Evolutionary conservation across 2,797 vertebrate genomes (phyloP), one percentile per base, ranked within the genome.

Genomic region (Graptemys geographica): DNA sequence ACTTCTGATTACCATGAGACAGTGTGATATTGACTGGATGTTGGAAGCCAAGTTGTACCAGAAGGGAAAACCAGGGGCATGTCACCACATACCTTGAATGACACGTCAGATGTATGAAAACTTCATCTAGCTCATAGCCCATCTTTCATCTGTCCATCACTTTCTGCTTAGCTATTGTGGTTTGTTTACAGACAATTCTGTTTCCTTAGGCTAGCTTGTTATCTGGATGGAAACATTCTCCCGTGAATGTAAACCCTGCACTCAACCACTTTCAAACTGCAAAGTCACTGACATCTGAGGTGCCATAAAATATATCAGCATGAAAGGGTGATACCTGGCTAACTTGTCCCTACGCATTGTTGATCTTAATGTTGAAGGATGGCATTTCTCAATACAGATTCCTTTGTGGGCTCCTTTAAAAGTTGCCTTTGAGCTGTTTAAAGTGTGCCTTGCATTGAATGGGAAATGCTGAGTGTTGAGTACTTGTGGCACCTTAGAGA

Each of bases 151-250:
- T 78, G 27, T 49, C 2, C 69, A 13, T 88, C 41, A 69, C 89
- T 86, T 94, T 96, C 57, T 18, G 8, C 11, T 59, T 91, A 15
- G 0, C 7, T 82, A 51, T 96, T 86, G 44, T 65, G 82, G 72
- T 28, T 47, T 47, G 44, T 76, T 44, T 76, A 47, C 44, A 47
- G 41, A 51, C 69, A 90, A 11, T 16, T 47, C 78, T 93, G 65
- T 95, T 95, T 96, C 95, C 56, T 86, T 49, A 92, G 91, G 79
- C 83, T 87, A 92, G 23, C 69, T 86, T 62, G 56, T 74, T 96
- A 83, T 96, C 95, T 93, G 86, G 65, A 90, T 72, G 74, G 62
- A 94, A 96, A 94, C 49, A 19, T 74, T 1, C 88, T 94, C 55
- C 79, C 62, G 84, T 47, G 47, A 55, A 0, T 23, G 91, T 90